Percentiles rank a stretch among this genome's conserved stretches.
phyloP scores from a whole-genome alignment of 2,888 invertebrate genomes.

The Anorthoa munda region DNA sequence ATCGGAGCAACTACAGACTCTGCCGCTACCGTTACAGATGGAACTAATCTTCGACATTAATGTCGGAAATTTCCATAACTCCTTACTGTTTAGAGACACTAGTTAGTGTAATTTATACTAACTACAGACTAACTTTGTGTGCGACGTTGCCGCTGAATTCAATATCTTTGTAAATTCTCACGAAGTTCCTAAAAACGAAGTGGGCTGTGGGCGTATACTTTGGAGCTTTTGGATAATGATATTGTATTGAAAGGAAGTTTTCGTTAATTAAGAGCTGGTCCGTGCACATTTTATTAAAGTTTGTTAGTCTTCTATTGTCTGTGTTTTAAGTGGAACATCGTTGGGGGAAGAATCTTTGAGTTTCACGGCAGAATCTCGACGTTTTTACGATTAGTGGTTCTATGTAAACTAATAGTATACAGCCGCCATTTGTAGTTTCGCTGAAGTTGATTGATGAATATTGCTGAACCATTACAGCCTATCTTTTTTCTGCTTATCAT shows the following conservation, averaged over 20 bases:
- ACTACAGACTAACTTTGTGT: slow-evolving; percentile 37
- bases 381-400: slow-evolving; percentile 21
- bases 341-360: slow-evolving; percentile 12
- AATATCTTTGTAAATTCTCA: slow-evolving; percentile 49
- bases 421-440: slow-evolving; percentile 36
- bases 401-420: slow-evolving; percentile 28
- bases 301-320: slow-evolving; percentile 55
- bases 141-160: slow-evolving; percentile 44
- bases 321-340: slow-evolving; percentile 31
- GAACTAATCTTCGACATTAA: slow-evolving; percentile 88
- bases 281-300: slow-evolving; percentile 61
- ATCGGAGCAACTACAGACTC: slow-evolving; percentile 77
- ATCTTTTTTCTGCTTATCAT: slow-evolving; percentile 55
- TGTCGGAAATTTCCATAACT: slow-evolving; percentile 83
- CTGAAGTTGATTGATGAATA: slow-evolving; percentile 55
- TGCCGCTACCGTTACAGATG: slow-evolving; percentile 85
- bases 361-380: slow-evolving; percentile 5
- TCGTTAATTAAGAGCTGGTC: slow-evolving; percentile 57
- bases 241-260: slow-evolving; percentile 59
- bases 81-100: slow-evolving; percentile 81
- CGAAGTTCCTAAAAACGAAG: slow-evolving; percentile 51
- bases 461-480: slow-evolving; percentile 32
- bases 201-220: slow-evolving; percentile 55
- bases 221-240: slow-evolving; percentile 49
- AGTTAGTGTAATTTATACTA: slow-evolving; percentile 69